Evolutionary conservation across 2,797 vertebrate genomes (phyloP).

Genomic region (Gallirallus australis): DNA sequence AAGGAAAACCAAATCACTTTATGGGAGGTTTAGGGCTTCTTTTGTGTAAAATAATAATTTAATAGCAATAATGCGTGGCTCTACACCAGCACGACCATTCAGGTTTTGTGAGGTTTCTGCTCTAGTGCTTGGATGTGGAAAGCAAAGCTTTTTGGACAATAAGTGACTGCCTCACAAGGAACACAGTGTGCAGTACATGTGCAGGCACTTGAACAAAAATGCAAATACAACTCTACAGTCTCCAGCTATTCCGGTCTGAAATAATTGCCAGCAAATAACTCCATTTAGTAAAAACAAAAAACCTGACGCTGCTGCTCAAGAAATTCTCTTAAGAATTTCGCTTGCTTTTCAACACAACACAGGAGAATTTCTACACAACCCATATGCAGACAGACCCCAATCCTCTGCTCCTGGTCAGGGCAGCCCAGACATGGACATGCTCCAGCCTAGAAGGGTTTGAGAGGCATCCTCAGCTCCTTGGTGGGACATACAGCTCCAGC

Average conservation of each 20-base stretch:
- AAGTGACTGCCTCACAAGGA: conserved; percentile 43
- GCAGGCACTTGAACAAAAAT: conserved; percentile 69
- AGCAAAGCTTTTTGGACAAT: conserved; percentile 29
- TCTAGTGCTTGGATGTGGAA: background rate
- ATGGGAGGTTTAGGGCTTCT: background rate
- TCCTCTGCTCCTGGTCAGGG: background rate
- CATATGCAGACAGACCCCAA: background rate
- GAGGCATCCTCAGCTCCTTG: background rate
- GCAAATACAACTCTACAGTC: conserved; percentile 54
- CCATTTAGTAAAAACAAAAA: conserved; percentile 35
- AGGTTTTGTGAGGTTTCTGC: background rate
- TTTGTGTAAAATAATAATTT: background rate
- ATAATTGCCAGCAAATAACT: conserved; percentile 58
- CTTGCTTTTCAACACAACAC: background rate
- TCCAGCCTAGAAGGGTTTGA: background rate
- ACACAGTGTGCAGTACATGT: conserved; percentile 73
- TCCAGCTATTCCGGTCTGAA: conserved; percentile 61
- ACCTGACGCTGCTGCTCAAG: conserved; percentile 17
- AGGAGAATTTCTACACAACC: background rate
- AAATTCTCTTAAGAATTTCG: background rate
- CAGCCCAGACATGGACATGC: background rate
- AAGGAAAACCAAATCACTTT: background rate
- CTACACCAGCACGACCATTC: background rate
- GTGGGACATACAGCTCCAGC: background rate
- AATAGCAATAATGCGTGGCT: background rate